These are phyloP conservation scores for Calliopsis andreniformis DNA, from an alignment of 1,140 invertebrate genomes.

Conservation along the genomic window DNA sequence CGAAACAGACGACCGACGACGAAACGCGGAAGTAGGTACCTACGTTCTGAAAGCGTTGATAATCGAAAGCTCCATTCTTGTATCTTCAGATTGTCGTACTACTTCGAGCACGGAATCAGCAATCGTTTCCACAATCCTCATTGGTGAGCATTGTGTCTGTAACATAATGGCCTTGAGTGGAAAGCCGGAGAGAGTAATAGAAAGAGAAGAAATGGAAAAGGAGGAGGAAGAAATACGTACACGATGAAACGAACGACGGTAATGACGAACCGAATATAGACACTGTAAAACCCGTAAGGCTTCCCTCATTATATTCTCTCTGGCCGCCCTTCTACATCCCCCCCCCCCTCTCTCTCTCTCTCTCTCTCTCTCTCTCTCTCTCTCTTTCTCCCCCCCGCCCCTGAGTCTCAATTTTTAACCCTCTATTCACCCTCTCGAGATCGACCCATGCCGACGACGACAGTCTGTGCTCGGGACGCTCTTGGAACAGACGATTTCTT, in stretches of 20 bases:
- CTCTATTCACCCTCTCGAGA: slow-evolving; percentile 1
- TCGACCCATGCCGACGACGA: slow-evolving; percentile 22
- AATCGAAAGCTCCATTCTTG: slow-evolving; percentile 24
- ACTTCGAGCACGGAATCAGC: slow-evolving; percentile 38
- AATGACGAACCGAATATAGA: slow-evolving; percentile 64
- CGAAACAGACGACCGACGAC: too few species aligned
- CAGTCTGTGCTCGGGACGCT: slow-evolving; percentile 41
- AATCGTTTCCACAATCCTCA: slow-evolving; percentile 41
- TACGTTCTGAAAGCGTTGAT: slow-evolving; percentile 6
- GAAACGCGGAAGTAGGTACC: neutral
- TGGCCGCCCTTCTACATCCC: slow-evolving; percentile 10
- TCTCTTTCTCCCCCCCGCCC: slow-evolving; percentile 10
- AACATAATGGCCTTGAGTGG: slow-evolving; percentile 54
- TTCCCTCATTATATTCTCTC: slow-evolving; percentile 65
- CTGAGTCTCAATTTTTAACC: slow-evolving; percentile 13
- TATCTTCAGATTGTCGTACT: slow-evolving; percentile 9
- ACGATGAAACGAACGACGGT: slow-evolving; percentile 55
- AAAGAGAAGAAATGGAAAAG: slow-evolving; percentile 1
- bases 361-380: slow-evolving; percentile 19
- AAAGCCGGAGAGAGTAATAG: slow-evolving; percentile 40
- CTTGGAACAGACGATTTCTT: slow-evolving; percentile 56
- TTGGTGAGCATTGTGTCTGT: slow-evolving; percentile 47
- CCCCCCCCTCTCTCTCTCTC: slow-evolving; percentile 17
- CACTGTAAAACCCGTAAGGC: slow-evolving; percentile 55
- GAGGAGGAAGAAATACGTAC: slow-evolving; percentile 39